Evolutionary conservation across 2,888 invertebrate species (phyloP), one percentile per base, ranked within the genome.

Genomic region (Alloplasta piceator): DNA sequence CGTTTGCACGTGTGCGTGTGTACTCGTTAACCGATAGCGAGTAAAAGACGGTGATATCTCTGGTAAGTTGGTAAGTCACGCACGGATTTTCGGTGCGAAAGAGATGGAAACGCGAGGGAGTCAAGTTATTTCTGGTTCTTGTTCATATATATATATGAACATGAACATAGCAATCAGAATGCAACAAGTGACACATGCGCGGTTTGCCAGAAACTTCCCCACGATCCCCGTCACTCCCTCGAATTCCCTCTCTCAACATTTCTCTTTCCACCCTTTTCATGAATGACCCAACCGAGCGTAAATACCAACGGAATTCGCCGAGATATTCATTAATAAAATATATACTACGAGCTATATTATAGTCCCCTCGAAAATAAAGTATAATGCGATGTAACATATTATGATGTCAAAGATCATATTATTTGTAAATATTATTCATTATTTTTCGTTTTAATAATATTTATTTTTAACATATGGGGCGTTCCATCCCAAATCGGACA

Each of bases 161-260:
- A 60, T 60, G 16, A 60, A 60, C 55, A 82, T 60, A 85, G 89
- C 88, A 87, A 89, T 89, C 88, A 90, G 87, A 89, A 90, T 89
- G 90, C 90, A 89, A 88, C 89, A 89, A 90, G 90, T 89, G 88
- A 88, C 87, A 87, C 87, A 87, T 83, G 87, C 86, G 63, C 61
- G 78, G n/a, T 41, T 58, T 50, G 74, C 52, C 55, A 55, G 52
- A 60, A 63, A 50, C 63, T 52, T 68, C 56, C 63, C 52, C 67
- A 48, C 67, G 9, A 6, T 64, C 60, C 55, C 36, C 68, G 60
- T 5, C 26, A 12, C 39, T 9, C 36, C 10, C 10, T 16, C 50
- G 38, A 7, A 50, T 10, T 16, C 50, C 39, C n/a, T 52, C 12
- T 46, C 50, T 52, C 36, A 56, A 55, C 58, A 48, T 36, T 36